These are phyloP conservation scores for Sebastes trivittatus DNA, from an alignment of 2,797 vertebrate genomes.

Conservation along the genomic window DNA sequence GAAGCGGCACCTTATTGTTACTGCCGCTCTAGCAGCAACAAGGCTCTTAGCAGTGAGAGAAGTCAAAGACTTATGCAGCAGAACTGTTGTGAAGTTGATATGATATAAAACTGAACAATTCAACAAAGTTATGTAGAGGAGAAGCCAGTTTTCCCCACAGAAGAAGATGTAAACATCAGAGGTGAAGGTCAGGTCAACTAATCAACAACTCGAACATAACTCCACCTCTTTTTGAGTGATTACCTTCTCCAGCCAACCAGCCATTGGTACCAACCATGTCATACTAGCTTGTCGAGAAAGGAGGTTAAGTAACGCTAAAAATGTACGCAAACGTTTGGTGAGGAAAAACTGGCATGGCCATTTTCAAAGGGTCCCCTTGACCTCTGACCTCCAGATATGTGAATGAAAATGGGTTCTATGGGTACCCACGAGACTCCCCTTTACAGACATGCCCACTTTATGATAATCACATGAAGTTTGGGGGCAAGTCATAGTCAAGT, in stretches of 20 bases:
- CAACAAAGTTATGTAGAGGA: not conserved
- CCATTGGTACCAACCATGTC: too few relatives aligned
- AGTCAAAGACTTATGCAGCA: not conserved
- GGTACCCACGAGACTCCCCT: too few relatives aligned
- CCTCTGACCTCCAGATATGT: too few relatives aligned
- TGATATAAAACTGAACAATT: not conserved
- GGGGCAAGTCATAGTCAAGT: too few relatives aligned
- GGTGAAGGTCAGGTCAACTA: not conserved
- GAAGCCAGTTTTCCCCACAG: not conserved
- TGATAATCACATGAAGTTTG: too few relatives aligned
- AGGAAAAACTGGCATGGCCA: too few relatives aligned
- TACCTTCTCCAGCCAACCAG: not conserved
- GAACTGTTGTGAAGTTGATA: not conserved
- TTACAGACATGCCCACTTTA: too few relatives aligned
- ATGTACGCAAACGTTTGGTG: accelerated
- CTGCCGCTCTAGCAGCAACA: not conserved
- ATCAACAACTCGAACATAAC: not conserved
- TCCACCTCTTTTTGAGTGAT: not conserved
- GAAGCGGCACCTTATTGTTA: not conserved
- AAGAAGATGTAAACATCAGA: not conserved
- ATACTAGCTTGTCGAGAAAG: too few relatives aligned
- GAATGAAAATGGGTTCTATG: too few relatives aligned
- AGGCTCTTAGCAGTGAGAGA: not conserved
- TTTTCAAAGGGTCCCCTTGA: too few relatives aligned
- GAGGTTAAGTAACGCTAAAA: accelerated